Conservation (phyloP, 2,113 vertebrate species). For the Mastomys natalensis region DNA sequence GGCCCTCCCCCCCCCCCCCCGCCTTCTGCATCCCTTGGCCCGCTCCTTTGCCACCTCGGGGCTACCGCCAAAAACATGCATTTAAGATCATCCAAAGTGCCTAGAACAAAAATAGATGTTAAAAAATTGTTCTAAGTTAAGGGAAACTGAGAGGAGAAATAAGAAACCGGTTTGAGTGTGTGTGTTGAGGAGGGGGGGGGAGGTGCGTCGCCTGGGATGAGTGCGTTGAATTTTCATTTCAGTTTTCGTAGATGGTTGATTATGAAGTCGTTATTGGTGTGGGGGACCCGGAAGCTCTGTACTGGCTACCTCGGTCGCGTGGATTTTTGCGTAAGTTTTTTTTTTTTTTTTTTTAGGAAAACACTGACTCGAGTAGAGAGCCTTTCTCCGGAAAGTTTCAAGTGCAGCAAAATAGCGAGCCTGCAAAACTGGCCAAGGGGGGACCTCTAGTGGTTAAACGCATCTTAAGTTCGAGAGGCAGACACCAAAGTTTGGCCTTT, state of each 20-base stretch:
- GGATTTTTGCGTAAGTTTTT: constrained; percentile 85
- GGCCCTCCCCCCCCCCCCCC: constrained; percentile 57
- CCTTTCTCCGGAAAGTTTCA: constrained; percentile 85
- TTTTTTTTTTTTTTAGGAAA: too few relatives aligned
- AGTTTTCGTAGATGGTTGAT: constrained; percentile 24
- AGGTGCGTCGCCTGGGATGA: neutral
- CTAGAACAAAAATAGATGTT: constrained; percentile 59
- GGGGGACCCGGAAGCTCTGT: constrained; percentile 30
- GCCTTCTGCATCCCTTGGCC: constrained; percentile 67
- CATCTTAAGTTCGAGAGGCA: constrained; percentile 74
- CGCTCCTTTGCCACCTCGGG: constrained; percentile 46
- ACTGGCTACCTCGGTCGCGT: constrained; percentile 73
- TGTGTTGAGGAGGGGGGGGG: neutral
- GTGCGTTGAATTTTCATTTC: constrained; percentile 55
- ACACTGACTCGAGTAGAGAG: constrained; percentile 81
- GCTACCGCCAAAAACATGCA: constrained; percentile 30
- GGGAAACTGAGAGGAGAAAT: constrained; percentile 70
- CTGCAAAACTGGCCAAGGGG: constrained; percentile 83
- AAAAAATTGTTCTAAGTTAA: constrained; percentile 59
- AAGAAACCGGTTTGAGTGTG: constrained; percentile 34
- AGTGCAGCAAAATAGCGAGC: constrained; percentile 82
- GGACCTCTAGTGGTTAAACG: constrained; percentile 83
- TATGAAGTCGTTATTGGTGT: neutral
- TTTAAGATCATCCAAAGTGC: constrained; percentile 46
- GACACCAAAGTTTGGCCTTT: constrained; percentile 82